phyloP scores from a whole-genome alignment of 2,797 vertebrate species.

The Astyanax mexicanus region DNA sequence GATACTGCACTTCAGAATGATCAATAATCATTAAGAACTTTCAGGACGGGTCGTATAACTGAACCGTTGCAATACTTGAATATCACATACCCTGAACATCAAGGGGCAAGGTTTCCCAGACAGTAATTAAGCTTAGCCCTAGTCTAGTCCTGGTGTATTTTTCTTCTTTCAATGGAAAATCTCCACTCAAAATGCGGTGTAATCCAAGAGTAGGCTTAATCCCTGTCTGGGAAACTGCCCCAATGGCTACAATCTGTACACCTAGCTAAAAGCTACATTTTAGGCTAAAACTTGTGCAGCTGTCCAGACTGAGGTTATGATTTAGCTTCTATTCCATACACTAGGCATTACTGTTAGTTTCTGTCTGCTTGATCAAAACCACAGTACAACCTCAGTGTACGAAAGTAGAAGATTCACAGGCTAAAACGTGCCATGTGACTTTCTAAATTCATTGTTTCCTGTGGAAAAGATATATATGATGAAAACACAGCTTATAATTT shows the following conservation, averaged over 20 bases:
- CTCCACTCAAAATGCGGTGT: no score
- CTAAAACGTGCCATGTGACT: neutral
- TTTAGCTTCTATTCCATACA: neutral
- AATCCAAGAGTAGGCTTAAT: no score
- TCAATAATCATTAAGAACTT: neutral
- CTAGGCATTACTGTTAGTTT: neutral
- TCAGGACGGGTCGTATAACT: neutral
- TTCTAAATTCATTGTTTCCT: no score
- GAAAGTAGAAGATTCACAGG: neutral
- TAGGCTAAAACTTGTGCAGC: neutral
- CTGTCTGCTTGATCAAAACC: neutral
- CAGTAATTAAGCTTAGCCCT: no score
- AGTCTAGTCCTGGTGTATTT: no score
- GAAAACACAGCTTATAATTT: conserved; percentile 11
- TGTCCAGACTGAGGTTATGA: neutral
- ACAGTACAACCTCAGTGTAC: no score
- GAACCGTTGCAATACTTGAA: neutral
- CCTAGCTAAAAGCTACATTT: conserved; percentile 12
- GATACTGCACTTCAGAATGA: neutral
- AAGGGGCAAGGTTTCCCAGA: no score
- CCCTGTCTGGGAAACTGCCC: no score
- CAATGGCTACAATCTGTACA: neutral
- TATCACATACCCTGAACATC: neutral
- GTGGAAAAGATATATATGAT: neutral
- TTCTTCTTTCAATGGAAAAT: no score